phyloP scores from a whole-genome alignment of 2,888 invertebrate species.

The Lutraria lutraria region DNA sequence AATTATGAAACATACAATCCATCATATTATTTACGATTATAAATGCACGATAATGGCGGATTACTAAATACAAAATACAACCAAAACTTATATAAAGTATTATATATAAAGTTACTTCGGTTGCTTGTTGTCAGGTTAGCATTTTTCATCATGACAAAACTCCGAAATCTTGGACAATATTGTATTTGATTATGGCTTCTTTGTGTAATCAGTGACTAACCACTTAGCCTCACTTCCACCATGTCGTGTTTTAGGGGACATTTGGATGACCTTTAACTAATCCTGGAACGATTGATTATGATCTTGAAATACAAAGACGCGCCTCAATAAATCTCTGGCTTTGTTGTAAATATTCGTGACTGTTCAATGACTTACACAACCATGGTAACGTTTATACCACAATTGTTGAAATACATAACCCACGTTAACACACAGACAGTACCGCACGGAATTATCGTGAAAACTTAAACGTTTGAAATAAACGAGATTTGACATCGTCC shows the following conservation, averaged over 20 bases:
- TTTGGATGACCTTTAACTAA: background rate
- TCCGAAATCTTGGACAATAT: no score
- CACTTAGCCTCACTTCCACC: background rate
- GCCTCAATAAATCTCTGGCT: background rate
- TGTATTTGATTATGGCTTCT: background rate
- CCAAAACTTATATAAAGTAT: no score
- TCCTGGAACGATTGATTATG: background rate
- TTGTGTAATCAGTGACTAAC: background rate
- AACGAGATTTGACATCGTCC: background rate
- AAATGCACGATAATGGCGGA: background rate
- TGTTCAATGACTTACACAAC: background rate
- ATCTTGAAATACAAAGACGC: slow-evolving; percentile 7
- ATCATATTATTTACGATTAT: background rate
- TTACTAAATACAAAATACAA: no score
- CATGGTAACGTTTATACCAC: background rate
- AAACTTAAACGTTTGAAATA: background rate
- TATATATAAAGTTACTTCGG: no score
- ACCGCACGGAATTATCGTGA: background rate
- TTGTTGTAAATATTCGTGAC: background rate
- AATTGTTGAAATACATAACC: background rate
- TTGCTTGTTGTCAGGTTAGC: no score
- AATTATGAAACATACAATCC: background rate
- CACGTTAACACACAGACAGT: background rate
- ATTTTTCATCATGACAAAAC: no score
- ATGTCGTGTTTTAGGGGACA: background rate